Percentiles rank a stretch among this genome's conserved stretches.
Evolutionary conservation across 2,797 vertebrate genomes (phyloP).

Genomic region (Channa striata): DNA sequence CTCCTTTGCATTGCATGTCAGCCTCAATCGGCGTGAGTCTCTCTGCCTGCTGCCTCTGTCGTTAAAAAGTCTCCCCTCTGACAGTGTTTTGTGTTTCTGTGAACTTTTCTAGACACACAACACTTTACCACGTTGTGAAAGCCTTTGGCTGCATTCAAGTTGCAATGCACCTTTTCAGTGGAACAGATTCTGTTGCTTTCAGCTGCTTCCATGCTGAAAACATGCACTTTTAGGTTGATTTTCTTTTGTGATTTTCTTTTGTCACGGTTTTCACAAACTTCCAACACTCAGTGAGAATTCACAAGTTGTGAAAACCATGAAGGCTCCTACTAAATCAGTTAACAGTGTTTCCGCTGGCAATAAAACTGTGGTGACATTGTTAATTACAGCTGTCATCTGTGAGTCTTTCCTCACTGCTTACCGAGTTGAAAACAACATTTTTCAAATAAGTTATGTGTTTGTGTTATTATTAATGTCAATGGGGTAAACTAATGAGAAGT

Average conservation of each 20-base stretch:
- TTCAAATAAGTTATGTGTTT: neutral
- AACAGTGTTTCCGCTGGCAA: conserved; percentile 10
- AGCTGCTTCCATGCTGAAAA: neutral
- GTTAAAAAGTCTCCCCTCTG: neutral
- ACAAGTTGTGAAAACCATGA: conserved; percentile 17
- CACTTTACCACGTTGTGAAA: conserved; percentile 36
- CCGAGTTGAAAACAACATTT: conserved; percentile 20
- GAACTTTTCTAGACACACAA: conserved; percentile 22
- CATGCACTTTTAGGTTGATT: neutral
- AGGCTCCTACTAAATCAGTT: conserved; percentile 6
- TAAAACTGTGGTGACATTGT: conserved; percentile 4
- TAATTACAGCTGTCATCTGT: conserved; percentile 3
- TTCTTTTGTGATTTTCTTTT: conserved; percentile 15
- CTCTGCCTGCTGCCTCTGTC: conserved; percentile 55
- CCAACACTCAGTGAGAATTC: neutral
- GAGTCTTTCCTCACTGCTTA: neutral
- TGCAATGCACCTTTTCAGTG: conserved; percentile 65
- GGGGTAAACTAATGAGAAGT: neutral
- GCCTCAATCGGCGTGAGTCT: conserved; percentile 45
- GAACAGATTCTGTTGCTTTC: neutral
- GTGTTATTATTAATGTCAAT: neutral
- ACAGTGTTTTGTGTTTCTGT: conserved; percentile 38
- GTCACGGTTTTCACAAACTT: conserved; percentile 13
- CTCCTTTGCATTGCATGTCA: conserved; percentile 66
- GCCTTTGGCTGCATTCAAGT: conserved; percentile 45